These are phyloP conservation scores for Epinephelus awoara DNA, from an alignment of 2,797 vertebrate genomes.

Conservation along the genomic window DNA sequence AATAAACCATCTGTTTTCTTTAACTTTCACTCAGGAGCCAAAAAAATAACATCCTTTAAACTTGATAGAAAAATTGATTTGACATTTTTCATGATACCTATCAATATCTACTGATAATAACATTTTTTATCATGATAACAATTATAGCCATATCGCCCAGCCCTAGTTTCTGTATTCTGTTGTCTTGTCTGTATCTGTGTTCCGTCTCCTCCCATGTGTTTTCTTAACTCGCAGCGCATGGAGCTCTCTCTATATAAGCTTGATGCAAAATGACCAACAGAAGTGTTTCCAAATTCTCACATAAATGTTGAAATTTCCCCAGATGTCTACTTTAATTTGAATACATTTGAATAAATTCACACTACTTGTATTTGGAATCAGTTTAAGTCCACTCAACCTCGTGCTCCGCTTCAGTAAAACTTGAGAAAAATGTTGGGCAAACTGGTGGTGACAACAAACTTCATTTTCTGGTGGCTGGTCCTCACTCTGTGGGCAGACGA, in stretches of 20 bases:
- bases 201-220: not conserved
- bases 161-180: too few relatives aligned
- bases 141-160: too few relatives aligned
- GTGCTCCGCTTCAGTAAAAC: conserved; percentile 17
- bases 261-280: conserved; percentile 27
- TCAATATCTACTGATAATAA: too few relatives aligned
- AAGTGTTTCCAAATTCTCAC: conserved; percentile 13
- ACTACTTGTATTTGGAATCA: conserved; percentile 4
- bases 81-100: too few relatives aligned
- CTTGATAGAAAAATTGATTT: too few relatives aligned
- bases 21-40: too few relatives aligned
- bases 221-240: not conserved
- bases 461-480: conserved; percentile 58
- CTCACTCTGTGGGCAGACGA: conserved; percentile 62
- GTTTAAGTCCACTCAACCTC: conserved; percentile 20
- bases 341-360: conserved; percentile 36
- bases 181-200: not conserved
- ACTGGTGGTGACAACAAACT: conserved; percentile 35
- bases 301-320: conserved; percentile 5
- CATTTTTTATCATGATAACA: too few relatives aligned
- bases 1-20: too few relatives aligned
- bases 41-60: too few relatives aligned
- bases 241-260: not conserved
- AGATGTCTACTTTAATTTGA: conserved; percentile 35
- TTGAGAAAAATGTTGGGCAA: conserved; percentile 31